These are phyloP conservation scores for Zaprionus lachaisei DNA, from an alignment of 1,140 invertebrate species.

Conservation along the genomic window DNA sequence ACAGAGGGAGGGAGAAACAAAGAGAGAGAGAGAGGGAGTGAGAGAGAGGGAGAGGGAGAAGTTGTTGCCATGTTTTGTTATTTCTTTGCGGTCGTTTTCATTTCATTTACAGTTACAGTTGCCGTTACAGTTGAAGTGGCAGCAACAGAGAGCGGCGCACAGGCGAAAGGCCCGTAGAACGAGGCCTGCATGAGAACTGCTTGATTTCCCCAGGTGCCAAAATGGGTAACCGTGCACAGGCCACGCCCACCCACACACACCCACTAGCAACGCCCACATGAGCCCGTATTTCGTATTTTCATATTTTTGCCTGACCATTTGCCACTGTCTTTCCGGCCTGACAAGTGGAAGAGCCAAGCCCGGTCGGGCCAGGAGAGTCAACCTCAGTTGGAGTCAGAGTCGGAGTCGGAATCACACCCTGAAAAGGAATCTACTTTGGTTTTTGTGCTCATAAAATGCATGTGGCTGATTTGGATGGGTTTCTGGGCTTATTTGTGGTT, in stretches of 20 bases:
- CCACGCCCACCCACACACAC: background rate
- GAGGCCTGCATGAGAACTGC: constrained; percentile 58
- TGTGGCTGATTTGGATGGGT: constrained; percentile 48
- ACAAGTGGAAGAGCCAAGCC: constrained; percentile 13
- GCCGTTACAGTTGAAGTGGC: constrained; percentile 44
- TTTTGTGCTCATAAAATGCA: constrained; percentile 42
- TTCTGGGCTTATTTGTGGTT: constrained; percentile 52
- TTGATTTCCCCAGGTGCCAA: constrained; percentile 75
- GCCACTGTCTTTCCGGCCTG: constrained; percentile 40
- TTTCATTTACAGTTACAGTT: constrained; percentile 73
- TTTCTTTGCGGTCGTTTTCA: constrained; percentile 72
- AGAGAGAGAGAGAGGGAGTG: constrained; percentile 7
- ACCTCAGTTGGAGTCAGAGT: background rate
- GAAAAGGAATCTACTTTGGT: background rate
- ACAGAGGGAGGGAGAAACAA: background rate
- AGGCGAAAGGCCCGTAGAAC: constrained; percentile 16
- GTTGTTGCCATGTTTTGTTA: constrained; percentile 65
- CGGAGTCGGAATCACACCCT: background rate
- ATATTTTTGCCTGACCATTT: constrained; percentile 66
- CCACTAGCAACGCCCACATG: constrained; percentile 28
- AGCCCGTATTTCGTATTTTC: constrained; percentile 61
- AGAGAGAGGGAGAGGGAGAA: background rate
- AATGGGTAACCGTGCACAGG: constrained; percentile 31
- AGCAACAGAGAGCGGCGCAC: constrained; percentile 36
- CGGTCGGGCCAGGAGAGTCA: background rate